These are phyloP conservation scores for Plagodis pulveraria DNA, from an alignment of 2,888 invertebrate species.

Conservation along the genomic window DNA sequence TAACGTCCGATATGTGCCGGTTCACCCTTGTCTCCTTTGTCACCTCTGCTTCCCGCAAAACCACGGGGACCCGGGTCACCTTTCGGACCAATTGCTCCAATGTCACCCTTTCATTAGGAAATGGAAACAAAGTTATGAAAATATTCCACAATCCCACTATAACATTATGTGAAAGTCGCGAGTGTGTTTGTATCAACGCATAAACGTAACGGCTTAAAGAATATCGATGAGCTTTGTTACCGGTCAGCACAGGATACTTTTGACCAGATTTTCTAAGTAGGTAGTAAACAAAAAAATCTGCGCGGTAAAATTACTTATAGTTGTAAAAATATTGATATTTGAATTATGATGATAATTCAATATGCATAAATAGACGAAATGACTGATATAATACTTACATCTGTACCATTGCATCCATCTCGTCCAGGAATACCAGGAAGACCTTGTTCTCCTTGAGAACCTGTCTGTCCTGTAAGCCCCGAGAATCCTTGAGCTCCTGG, in stretches of 20 bases:
- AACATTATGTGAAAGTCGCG: too few species aligned
- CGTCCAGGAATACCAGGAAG: conserved; percentile 92
- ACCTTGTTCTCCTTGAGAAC: conserved; percentile 88
- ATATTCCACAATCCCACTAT: neutral
- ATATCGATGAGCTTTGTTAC: too few species aligned
- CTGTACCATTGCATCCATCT: conserved; percentile 98
- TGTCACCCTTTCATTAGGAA: conserved; percentile 87
- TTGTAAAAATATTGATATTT: neutral
- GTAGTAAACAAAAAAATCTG: too few species aligned
- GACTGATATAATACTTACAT: conserved; percentile 84
- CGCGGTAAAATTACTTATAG: too few species aligned
- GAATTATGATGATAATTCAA: neutral
- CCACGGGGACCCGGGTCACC: conserved; percentile 93
- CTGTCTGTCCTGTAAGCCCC: conserved; percentile 93
- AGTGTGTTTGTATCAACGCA: too few species aligned
- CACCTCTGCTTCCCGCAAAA: conserved; percentile 86
- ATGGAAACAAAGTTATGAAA: neutral
- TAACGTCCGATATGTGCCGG: conserved; percentile 89
- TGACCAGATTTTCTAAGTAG: too few species aligned
- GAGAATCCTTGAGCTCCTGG: conserved; percentile 94
- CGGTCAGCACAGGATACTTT: too few species aligned
- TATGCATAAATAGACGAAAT: neutral
- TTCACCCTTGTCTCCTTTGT: conserved; percentile 92
- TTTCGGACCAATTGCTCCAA: conserved; percentile 88
- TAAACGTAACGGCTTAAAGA: too few species aligned